Evolutionary conservation across 2,888 invertebrate species (phyloP), one percentile per base, ranked within the genome.

Genomic region (Pristionchus japonicus): DNA sequence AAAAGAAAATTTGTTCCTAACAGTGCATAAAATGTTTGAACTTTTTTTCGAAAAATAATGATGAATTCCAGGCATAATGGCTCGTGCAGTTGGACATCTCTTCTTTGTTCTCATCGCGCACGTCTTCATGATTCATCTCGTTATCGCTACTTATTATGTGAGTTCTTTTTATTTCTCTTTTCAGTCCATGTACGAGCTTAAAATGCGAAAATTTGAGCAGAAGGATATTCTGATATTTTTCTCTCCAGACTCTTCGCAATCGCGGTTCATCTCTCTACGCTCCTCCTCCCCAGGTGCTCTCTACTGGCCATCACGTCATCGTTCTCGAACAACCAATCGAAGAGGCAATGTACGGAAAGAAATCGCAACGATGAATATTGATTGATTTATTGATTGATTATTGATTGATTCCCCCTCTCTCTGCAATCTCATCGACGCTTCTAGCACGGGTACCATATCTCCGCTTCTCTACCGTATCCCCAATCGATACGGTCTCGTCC

Each of bases 341-440:
- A 77, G 89, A 92, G 83, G 92, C 92, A 13, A 92, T 92, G 91
- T 92, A 92, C 31, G 92, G 92, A 70, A 92, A 91, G 82, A 92
- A 91, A 80, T 31, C 88, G 1, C 82, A 83, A 52, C 82, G 52
- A 83, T 83, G 82, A 83, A 34, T 52, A 52, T 20, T 52, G 37
- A 49, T 49, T 47, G n/a, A 52, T 34, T n/a, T n/a, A 83, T 52
- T 31, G 34, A 77, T 77, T n/a, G n/a, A n/a, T 47, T 43, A 52
- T 34, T n/a, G 43, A 83, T 52, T 31, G 34, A 77, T 77, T n/a
- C 43, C 34, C n/a, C 70, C 43, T 9, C 47, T 77, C 77, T 77
- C 77, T 17, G 77, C 43, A 77, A 77, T 77, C 77, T 77, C 77
- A 77, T 77, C 77, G 77, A 77, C 77, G n/a, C 11, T 3, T 57